These are phyloP conservation scores for Cryptotermes secundus DNA, from an alignment of 1,140 invertebrate genomes.

Conservation along the genomic window DNA sequence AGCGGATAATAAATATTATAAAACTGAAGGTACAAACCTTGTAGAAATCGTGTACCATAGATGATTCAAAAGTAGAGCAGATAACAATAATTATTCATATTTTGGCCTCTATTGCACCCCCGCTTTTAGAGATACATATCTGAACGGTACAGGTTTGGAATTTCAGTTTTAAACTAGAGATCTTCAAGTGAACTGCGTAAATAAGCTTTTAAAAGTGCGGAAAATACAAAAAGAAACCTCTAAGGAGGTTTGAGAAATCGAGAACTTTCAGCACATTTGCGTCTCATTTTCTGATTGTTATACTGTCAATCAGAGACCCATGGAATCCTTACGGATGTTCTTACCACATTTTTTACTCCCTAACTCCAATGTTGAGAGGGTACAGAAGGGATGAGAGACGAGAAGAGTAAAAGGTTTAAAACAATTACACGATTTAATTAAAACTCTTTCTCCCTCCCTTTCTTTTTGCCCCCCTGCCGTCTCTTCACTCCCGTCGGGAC, in stretches of 20 bases:
- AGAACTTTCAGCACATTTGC: not conserved
- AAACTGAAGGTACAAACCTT: too few species aligned
- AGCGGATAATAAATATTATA: too few species aligned
- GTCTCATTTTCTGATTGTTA: not conserved
- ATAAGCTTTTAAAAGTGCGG: not conserved
- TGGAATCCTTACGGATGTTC: not conserved
- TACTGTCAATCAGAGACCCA: not conserved
- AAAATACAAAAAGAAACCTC: not conserved
- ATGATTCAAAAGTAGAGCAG: too few species aligned
- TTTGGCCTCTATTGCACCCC: too few species aligned
- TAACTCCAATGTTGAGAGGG: not conserved
- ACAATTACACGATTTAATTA: constrained; percentile 31
- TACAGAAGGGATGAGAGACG: not conserved
- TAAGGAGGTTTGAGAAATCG: not conserved
- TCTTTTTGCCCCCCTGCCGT: too few species aligned
- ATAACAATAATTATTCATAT: too few species aligned
- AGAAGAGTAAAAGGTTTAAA: constrained; percentile 21
- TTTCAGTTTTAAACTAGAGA: too few species aligned
- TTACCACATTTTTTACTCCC: not conserved
- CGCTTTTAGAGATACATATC: too few species aligned
- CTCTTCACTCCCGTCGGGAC: constrained; percentile 21
- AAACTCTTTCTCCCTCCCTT: constrained; percentile 17
- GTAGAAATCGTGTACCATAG: too few species aligned
- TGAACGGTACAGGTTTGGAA: too few species aligned
- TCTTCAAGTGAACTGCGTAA: not conserved